Evolutionary conservation across 2,888 invertebrate species (phyloP), one percentile per base, ranked within the genome.

Genomic region (Onchidella celtica): DNA sequence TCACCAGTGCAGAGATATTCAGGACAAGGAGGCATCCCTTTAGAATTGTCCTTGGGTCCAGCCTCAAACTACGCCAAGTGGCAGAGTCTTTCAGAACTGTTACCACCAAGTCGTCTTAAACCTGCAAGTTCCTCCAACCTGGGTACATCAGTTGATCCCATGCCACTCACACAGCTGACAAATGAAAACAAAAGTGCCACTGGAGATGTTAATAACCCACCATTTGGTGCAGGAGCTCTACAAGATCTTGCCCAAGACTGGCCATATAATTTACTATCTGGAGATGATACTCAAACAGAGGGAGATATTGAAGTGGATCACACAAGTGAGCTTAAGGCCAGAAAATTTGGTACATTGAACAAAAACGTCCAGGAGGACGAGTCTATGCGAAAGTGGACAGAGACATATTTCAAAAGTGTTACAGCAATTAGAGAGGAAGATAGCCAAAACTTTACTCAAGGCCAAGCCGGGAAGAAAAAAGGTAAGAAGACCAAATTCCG

Each of bases 371-470:
- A n/a, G n/a, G n/a, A n/a, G n/a, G n/a, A n/a, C n/a, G n/a, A n/a
- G n/a, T n/a, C n/a, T n/a, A n/a, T n/a, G n/a, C n/a, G n/a, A n/a
- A 14, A 61, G 38, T 73, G 73, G 73, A 34, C 73, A 73, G 73
- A 61, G 6, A 27, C 9, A 11, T 73, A 59, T 59, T 73, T 73
- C 27, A 68, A 24, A 27, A 29, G 40, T 69, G 36, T 38, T 0
- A 9, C n/a, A 59, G 24, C 24, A 61, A 38, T 36, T 59, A 9
- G 3, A 11, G 59, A 61, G 24, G 17, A 32, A 29, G 17, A 27
- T n/a, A 24, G 17, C 36, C 32, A 3, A 4, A 27, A 27, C 21
- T 9, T 14, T 4, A 3, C 2, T 24, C 3, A 1, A 59, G 21
- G 11, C n/a, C n/a, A 1, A 3, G 34, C 29, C 24, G 1, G 3